Base-by-base conservation (phyloP, 1,140 invertebrate species). In the Helicoverpa armigera region DNA sequence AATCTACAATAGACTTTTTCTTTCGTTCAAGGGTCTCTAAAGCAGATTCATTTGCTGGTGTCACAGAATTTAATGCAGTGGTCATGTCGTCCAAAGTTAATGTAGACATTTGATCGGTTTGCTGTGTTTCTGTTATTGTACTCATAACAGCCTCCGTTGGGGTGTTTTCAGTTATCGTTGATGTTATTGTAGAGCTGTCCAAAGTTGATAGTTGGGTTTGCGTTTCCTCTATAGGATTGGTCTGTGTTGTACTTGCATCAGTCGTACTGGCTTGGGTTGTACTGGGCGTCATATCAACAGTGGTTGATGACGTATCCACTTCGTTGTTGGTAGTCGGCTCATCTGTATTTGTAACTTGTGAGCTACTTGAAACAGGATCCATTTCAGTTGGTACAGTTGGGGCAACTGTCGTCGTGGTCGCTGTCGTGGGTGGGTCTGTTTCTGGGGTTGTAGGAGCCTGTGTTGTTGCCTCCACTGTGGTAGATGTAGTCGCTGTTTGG, bases 1-100 rank as follows among this genome's bases (percentile, higher is more conserved):
- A 95, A 81, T 95, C 89, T n/a, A 92, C 85, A 10, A 94, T 84
- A 11, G 94, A 94, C 86, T 90, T 94, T 67, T 95, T 95, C 69
- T 87, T 87, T 23, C 94, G 87, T 83, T 91, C 84, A 5, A 93
- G 82, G 2, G 88, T 93, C 86, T 94, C 91, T 70, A 91, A 80
- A 9, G 87, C 89, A 1, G 91, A 90, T 78, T 87, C 85, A 73
- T 87, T 87, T 12, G 83, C 86, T 18, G 74, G 63, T 83, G 83
- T 83, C n/a, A 82, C 82, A 56, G 76, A 29, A 54, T 69, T 84
- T 51, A 75, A 60, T 70, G 74, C 77, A 7, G 81, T 72, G 50
- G 83, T 88, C 51, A 67, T 63, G 56, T 51, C 72, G 29, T 69
- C 70, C 14, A 60, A 65, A 16, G 74, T 74, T 16, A 65, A 18